Evolutionary conservation across 2,113 vertebrate genomes (phyloP).

Genomic region (Etheostoma cragini): DNA sequence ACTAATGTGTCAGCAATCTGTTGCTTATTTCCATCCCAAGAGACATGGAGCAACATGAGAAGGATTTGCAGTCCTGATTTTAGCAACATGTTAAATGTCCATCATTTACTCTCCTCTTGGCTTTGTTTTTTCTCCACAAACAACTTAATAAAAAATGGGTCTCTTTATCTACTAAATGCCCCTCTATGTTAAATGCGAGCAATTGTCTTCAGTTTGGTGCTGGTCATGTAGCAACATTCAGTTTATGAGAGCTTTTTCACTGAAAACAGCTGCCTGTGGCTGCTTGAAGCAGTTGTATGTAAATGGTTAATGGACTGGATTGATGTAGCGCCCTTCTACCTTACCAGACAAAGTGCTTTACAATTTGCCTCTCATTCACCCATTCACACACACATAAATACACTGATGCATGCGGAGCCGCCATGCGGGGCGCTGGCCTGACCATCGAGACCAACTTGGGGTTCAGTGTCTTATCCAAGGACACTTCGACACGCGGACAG

Average conservation of each 20-base stretch:
- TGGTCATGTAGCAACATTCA: neutral
- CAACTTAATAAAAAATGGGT: neutral
- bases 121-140: neutral
- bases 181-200: too few relatives aligned
- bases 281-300: neutral
- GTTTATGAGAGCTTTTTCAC: neutral
- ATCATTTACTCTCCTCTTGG: neutral
- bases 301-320: too few relatives aligned
- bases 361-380: too few relatives aligned
- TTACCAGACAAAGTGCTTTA: too few relatives aligned
- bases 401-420: too few relatives aligned
- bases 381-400: too few relatives aligned
- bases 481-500: too few relatives aligned
- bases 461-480: too few relatives aligned
- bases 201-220: neutral
- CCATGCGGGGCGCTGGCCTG: too few relatives aligned
- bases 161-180: too few relatives aligned
- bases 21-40: neutral
- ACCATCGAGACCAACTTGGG: too few relatives aligned
- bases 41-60: neutral
- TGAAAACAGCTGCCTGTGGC: neutral
- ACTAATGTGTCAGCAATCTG: neutral
- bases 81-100: neutral
- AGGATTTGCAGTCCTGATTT: neutral
- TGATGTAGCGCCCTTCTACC: too few relatives aligned